phyloP scores from a whole-genome alignment of 2,888 invertebrate species.

The Venustoraphidia nigricollis region DNA sequence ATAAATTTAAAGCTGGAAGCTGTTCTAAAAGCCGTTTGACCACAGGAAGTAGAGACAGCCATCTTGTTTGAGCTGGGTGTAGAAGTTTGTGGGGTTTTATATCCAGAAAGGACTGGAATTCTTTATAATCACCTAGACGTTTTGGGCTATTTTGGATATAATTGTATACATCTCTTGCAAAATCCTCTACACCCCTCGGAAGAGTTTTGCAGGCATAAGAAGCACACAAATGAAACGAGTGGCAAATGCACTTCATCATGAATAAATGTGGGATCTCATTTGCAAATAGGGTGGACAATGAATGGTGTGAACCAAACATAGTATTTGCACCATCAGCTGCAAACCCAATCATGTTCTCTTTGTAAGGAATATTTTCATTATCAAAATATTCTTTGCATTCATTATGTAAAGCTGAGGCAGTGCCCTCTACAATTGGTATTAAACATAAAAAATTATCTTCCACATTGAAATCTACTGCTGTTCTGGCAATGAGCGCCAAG shows the following conservation, averaged over 20 bases:
- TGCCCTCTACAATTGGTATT: conserved; percentile 4
- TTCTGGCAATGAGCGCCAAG: conserved; percentile 3
- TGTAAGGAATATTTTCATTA: conserved; percentile 7
- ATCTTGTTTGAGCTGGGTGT: conserved; percentile 5
- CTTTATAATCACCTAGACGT: conserved; percentile 12
- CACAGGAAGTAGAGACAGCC: conserved; percentile 4
- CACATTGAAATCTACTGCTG: neutral
- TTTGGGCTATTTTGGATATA: conserved; percentile 18
- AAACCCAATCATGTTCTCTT: conserved; percentile 9
- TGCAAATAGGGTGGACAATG: conserved; percentile 15
- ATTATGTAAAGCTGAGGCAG: conserved; percentile 4
- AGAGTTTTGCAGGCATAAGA: neutral
- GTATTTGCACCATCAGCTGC: conserved; percentile 9
- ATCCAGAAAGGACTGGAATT: conserved; percentile 14
- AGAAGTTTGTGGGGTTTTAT: neutral
- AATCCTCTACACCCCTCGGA: conserved; percentile 7
- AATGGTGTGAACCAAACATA: conserved; percentile 13
- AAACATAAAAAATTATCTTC: conserved; percentile 7
- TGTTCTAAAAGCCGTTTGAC: conserved; percentile 1
- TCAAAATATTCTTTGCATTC: conserved; percentile 6
- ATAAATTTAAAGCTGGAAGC: neutral
- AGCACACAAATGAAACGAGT: conserved; percentile 2
- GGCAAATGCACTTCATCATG: conserved; percentile 20
- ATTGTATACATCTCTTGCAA: conserved; percentile 15
- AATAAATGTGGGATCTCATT: conserved; percentile 17